Evolutionary conservation across 2,888 invertebrate genomes (phyloP).

Genomic region (Cybosia mesomella): DNA sequence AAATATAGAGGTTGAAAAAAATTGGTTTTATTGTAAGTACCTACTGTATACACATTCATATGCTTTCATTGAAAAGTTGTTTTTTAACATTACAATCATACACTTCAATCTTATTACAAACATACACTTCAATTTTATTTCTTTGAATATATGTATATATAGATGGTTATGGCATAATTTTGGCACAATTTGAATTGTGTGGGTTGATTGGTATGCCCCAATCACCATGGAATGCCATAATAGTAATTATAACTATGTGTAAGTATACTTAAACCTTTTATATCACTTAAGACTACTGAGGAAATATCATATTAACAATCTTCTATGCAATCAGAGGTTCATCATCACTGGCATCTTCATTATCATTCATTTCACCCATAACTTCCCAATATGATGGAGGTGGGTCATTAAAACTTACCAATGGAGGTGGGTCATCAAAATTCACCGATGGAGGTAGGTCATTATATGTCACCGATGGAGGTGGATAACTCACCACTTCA

Average conservation of each 20-base stretch:
- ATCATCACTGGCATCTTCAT: slow-evolving; percentile 26
- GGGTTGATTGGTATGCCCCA: too few species aligned
- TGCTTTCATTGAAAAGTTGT: too few species aligned
- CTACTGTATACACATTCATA: too few species aligned
- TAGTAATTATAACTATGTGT: background rate
- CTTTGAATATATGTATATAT: too few species aligned
- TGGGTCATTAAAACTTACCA: slow-evolving; percentile 19
- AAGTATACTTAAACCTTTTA: background rate
- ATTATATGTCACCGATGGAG: background rate
- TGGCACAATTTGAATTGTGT: too few species aligned
- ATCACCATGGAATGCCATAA: too few species aligned
- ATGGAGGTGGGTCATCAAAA: background rate
- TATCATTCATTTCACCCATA: slow-evolving; percentile 40
- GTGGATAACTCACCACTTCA: background rate
- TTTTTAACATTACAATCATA: too few species aligned
- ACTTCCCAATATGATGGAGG: slow-evolving; percentile 59
- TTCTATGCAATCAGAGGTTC: background rate
- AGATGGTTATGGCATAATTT: too few species aligned
- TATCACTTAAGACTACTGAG: background rate
- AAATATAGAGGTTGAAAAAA: too few species aligned
- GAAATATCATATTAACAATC: background rate
- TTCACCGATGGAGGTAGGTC: background rate
- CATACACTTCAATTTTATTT: too few species aligned
- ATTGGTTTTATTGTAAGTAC: too few species aligned
- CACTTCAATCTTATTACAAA: too few species aligned